phyloP scores from a whole-genome alignment of 2,113 vertebrate genomes.

The Erythrolamprus reginae region DNA sequence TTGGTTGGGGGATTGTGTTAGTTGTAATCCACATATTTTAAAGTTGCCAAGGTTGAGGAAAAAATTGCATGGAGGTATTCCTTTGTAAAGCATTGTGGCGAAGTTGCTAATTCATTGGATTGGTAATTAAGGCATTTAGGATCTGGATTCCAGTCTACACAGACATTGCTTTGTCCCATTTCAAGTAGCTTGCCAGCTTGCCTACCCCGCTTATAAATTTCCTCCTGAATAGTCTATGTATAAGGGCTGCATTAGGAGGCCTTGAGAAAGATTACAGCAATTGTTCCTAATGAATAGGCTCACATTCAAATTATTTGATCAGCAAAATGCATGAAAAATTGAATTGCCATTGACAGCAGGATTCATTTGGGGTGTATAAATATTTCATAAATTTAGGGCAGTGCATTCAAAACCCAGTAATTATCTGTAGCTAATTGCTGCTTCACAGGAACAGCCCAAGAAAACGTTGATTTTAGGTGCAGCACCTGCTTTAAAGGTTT shows the following conservation, averaged over 20 bases:
- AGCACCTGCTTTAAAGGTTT: slow-evolving; percentile 33
- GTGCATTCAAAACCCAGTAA: slow-evolving; percentile 35
- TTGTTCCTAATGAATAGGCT: neutral
- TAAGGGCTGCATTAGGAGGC: neutral
- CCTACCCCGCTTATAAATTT: neutral
- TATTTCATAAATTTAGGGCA: slow-evolving; percentile 32
- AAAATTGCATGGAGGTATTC: neutral
- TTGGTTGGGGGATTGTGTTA: neutral
- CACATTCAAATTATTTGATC: slow-evolving; percentile 12
- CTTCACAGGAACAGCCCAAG: slow-evolving; percentile 25
- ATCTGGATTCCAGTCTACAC: neutral
- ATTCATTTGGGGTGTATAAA: slow-evolving; percentile 16
- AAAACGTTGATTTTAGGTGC: slow-evolving; percentile 44
- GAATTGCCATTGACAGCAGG: neutral
- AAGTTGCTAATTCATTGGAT: neutral
- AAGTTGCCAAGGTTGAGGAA: neutral
- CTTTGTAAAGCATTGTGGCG: neutral
- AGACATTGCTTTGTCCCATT: neutral
- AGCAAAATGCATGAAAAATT: neutral
- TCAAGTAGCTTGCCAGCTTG: neutral
- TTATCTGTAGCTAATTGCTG: slow-evolving; percentile 38
- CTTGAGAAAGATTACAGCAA: slow-evolving; percentile 22
- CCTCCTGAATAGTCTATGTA: neutral
- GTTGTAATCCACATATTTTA: neutral
- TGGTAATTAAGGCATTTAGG: neutral